phyloP scores from a whole-genome alignment of 2,113 vertebrate species.

The Trichechus manatus region DNA sequence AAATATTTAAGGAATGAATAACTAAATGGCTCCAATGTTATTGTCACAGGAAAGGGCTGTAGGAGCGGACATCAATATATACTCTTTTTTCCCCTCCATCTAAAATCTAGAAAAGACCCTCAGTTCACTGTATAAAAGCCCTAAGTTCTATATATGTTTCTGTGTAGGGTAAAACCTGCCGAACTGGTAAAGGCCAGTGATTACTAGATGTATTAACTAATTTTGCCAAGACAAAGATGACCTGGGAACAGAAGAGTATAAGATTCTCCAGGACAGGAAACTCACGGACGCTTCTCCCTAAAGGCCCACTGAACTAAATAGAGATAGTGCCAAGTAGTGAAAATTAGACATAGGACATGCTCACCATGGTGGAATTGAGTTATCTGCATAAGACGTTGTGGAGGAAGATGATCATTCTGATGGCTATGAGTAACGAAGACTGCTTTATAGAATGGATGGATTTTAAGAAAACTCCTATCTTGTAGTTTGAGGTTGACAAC shows the following conservation, averaged over 20 bases:
- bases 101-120: conserved; percentile 15
- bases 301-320: background rate
- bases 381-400: background rate
- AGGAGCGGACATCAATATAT: background rate
- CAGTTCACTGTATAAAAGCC: background rate
- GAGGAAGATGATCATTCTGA: background rate
- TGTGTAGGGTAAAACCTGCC: background rate
- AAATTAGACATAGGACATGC: background rate
- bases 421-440: background rate
- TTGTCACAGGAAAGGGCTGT: background rate
- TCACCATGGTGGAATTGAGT: conserved; percentile 13
- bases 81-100: background rate
- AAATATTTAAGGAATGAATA: background rate
- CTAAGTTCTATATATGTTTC: background rate
- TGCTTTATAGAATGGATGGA: background rate
- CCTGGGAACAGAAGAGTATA: background rate
- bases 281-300: background rate
- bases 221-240: conserved; percentile 24
- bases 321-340: background rate
- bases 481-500: background rate
- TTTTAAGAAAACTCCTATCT: background rate
- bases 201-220: background rate
- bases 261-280: background rate
- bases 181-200: background rate
- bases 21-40: background rate